phyloP scores from a whole-genome alignment of 2,797 vertebrate species.

The Paedocypris micromegethes region DNA sequence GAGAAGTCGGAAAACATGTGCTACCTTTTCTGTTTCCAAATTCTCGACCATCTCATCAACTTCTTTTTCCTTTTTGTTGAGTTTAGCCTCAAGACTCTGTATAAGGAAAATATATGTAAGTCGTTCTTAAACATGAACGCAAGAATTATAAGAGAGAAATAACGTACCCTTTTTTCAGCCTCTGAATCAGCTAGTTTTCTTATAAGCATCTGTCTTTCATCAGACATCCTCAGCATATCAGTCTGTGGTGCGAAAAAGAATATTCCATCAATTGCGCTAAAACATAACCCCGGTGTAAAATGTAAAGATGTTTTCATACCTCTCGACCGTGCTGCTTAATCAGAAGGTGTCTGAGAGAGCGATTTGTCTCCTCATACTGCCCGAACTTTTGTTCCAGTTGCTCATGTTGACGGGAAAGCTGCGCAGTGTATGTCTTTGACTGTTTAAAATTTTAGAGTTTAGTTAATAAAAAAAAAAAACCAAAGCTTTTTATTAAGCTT shows the following conservation, averaged over 20 bases:
- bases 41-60: constrained; percentile 68
- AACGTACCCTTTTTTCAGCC: constrained; percentile 77
- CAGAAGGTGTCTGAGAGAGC: constrained; percentile 77
- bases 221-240: constrained; percentile 64
- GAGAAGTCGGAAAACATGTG: background rate
- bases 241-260: constrained; percentile 51
- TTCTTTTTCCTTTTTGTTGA: constrained; percentile 77
- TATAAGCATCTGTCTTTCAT: constrained; percentile 68
- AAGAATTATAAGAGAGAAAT: background rate
- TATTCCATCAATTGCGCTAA: no score
- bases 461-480: background rate
- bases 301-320: constrained; percentile 50
- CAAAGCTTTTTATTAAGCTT: background rate
- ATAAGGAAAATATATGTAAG: constrained; percentile 20
- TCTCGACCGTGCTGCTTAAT: constrained; percentile 73
- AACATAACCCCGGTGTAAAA: no score
- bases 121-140: no score
- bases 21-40: constrained; percentile 83
- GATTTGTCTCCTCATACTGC: constrained; percentile 82
- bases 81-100: constrained; percentile 74
- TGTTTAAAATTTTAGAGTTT: constrained; percentile 62
- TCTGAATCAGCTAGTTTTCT: constrained; percentile 72
- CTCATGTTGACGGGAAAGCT: constrained; percentile 76
- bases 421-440: constrained; percentile 68
- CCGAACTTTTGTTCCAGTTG: constrained; percentile 80